These are phyloP conservation scores for Cyprinodon variegatus DNA, from an alignment of 2,113 vertebrate genomes.

Conservation along the genomic window DNA sequence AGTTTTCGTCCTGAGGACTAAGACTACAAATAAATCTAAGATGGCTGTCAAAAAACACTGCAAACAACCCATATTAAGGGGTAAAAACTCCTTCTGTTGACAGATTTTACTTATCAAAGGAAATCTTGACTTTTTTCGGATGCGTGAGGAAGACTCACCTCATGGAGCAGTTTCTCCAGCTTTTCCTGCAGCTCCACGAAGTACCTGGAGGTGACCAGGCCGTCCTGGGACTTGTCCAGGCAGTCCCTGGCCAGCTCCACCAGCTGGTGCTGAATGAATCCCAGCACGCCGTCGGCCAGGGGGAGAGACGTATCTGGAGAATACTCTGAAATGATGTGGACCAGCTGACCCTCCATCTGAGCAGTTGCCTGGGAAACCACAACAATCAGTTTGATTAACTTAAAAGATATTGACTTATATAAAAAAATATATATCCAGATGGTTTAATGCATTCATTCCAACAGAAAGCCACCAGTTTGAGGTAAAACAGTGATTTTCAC, in stretches of 20 bases:
- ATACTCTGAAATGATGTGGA: conserved; percentile 84
- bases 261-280: conserved; percentile 97
- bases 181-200: conserved; percentile 97
- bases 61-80: no score
- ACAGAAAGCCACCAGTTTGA: not conserved
- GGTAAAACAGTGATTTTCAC: conserved; percentile 63
- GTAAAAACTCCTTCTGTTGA: no score
- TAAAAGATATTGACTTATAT: not conserved
- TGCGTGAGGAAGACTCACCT: conserved; percentile 70
- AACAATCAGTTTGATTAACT: not conserved
- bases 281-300: conserved; percentile 90
- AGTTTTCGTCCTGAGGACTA: no score
- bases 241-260: conserved; percentile 92
- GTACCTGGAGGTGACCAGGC: conserved; percentile 91
- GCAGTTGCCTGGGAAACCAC: conserved; percentile 85
- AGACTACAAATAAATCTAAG: no score
- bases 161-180: conserved; percentile 91
- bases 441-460: not conserved
- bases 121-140: no score
- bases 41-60: no score
- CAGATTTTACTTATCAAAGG: no score
- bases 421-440: not conserved
- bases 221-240: conserved; percentile 89
- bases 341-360: conserved; percentile 92
- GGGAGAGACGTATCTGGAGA: conserved; percentile 82